Base-by-base conservation (phyloP, 1,140 invertebrate genomes). In the Drosophila auraria region DNA sequence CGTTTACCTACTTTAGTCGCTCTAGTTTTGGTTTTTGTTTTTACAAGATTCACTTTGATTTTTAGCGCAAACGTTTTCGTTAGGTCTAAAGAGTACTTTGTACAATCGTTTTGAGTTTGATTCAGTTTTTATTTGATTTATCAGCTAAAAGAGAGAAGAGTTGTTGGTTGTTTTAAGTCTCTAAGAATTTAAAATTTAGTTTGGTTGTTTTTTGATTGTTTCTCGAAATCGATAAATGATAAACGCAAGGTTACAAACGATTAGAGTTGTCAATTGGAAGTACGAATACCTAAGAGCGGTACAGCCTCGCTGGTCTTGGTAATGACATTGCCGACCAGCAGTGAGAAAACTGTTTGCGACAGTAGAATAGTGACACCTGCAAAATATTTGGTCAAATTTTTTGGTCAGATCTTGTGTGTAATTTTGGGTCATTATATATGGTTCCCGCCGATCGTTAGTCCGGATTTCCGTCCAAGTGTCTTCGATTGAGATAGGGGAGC, bases 281-380 rank as follows among this genome's bases (percentile, higher is more conserved):
- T 64, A 66, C 61, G 78, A 89, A 69, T 92, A 99, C 98, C 98
- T 97, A 99, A 98, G 93, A 99, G 95, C 93, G 98, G 98, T 93
- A 99, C 96, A 93, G 98, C 98, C 93, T 99, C 98, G 93, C 98
- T 99, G 93, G 98, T 98, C 95, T 98, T 97, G 94, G 98, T 99
- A 94, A 99, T 98, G 93, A 98, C 96, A 96, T 98, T 96, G 94
- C 97, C 97, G 94, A 99, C 96, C 95, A 99, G 96, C 94, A 99
- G 95, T 94, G 99, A 98, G 96, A 99, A 99, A 94, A 99, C 98
- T 95, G 98, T 99, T 95, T 99, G 96, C 93, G 98, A 99, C 94
- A 99, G 97, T 94, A 99, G 97, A 95, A 99, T 99, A 94, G 98
- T 99, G 93, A 99, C 97, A 96, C 98, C 98, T 99, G 97, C 54